These are phyloP conservation scores for Ceyx cyanopectus DNA, from an alignment of 2,113 vertebrate species.

Conservation along the genomic window DNA sequence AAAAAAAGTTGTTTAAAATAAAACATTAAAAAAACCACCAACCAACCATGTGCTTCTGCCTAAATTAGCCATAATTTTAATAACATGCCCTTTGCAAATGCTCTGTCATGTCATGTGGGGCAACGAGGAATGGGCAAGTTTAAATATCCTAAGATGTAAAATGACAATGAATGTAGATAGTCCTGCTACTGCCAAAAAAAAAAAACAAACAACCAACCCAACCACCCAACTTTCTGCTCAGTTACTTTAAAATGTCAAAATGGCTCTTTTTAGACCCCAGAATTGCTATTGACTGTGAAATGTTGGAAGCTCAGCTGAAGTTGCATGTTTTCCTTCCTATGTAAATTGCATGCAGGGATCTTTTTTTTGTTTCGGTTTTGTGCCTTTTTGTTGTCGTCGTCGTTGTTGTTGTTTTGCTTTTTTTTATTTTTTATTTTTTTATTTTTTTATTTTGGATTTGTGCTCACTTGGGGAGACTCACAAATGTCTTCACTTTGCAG, in stretches of 20 bases:
- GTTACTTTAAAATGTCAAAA: slow-evolving; percentile 70
- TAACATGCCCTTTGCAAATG: slow-evolving; percentile 76
- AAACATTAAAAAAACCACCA: slow-evolving; percentile 5
- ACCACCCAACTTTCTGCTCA: slow-evolving; percentile 61
- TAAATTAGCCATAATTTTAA: slow-evolving; percentile 82
- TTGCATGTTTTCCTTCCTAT: slow-evolving; percentile 82
- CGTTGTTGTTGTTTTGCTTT: neutral
- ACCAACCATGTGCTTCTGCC: slow-evolving; percentile 62
- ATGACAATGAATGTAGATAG: slow-evolving; percentile 68
- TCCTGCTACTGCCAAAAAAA: slow-evolving; percentile 66
- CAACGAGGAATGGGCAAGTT: slow-evolving; percentile 72
- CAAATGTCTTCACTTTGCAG: slow-evolving; percentile 70
- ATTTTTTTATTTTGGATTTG: neutral
- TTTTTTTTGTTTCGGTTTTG: neutral
- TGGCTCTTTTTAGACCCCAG: slow-evolving; percentile 59
- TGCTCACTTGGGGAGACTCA: slow-evolving; percentile 36
- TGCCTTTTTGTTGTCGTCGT: no score
- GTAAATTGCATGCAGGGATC: slow-evolving; percentile 79
- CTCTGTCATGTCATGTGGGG: slow-evolving; percentile 74
- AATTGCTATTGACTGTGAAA: slow-evolving; percentile 68
- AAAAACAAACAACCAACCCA: neutral
- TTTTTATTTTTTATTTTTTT: neutral
- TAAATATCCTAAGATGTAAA: slow-evolving; percentile 75
- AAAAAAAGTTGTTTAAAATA: slow-evolving; percentile 73
- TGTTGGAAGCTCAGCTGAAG: slow-evolving; percentile 67